Base-by-base conservation (phyloP, 2,888 invertebrate species). In the Rhorus exstirpatorius region DNA sequence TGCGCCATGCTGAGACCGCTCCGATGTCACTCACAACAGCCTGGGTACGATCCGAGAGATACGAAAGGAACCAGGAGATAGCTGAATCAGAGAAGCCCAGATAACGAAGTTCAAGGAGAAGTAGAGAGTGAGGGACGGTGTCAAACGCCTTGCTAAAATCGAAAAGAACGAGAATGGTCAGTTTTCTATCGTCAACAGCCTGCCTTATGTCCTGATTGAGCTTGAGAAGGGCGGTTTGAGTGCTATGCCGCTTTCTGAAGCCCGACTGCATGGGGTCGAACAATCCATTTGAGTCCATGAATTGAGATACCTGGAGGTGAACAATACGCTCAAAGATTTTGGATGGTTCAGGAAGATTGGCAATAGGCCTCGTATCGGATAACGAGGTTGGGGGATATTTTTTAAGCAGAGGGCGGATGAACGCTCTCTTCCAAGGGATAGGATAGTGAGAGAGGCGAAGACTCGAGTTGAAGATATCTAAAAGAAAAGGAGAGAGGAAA, bases 231-330 rank as follows among this genome's bases (percentile, higher is more conserved):
- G 63, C 67, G 6, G 58, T 41, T 6, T n/a, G 8, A 10, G 38
- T 67, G 31, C 31, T 31, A 31, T 31, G 31, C 6, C 31, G 3
- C 2, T 6, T 19, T 17, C 61, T 31, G 3, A 75, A 82, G 0
- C 60, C 82, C 0, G 70, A 63, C 10, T 75, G 74, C 1, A 12
- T 8, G 0, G 58, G 38, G 38, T 74, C 79, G 0, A 77, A 46
- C 0, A 71, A 0, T 4, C 31, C 3, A 17, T 68, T 14, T 2
- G 14, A 7, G 8, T n/a, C 3, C 2, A 61, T 10, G 7, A 17
- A 31, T 2, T 26, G 10, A 0, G n/a, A 4, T 0, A 74, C 12
- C 26, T 65, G 63, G 0, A 1, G 12, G 4, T 71, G 58, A 0
- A 46, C 41, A 1, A 58, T 10, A 0, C 21, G 31, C 35, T 41